These are phyloP conservation scores for Megalops cyprinoides DNA, from an alignment of 2,797 vertebrate genomes.

Conservation along the genomic window DNA sequence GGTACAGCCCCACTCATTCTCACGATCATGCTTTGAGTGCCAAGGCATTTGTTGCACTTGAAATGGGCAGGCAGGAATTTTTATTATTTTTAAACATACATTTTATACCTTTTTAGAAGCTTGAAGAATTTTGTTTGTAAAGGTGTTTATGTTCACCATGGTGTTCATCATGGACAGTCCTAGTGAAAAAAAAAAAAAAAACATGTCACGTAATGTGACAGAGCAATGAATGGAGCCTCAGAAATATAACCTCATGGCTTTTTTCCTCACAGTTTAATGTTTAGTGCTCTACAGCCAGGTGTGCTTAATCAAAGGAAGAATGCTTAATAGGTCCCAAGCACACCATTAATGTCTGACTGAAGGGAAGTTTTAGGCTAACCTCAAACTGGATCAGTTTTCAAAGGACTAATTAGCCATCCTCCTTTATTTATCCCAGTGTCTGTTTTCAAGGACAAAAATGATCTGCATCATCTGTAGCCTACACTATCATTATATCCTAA, in stretches of 20 bases:
- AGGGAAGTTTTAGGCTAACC: background rate
- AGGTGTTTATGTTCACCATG: background rate
- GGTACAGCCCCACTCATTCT: background rate
- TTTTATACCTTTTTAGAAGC: background rate
- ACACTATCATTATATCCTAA: background rate
- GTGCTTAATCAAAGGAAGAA: conserved; percentile 27
- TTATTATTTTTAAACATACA: background rate
- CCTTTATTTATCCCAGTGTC: background rate
- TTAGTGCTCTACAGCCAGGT: background rate
- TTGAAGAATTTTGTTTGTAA: background rate
- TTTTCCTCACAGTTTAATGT: background rate
- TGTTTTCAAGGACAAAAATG: background rate
- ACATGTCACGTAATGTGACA: background rate
- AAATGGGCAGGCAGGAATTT: background rate
- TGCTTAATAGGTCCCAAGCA: conserved; percentile 11
- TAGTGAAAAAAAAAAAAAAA: background rate
- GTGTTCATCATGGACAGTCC: background rate
- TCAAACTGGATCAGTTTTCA: background rate
- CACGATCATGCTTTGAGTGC: background rate
- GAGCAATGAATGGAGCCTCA: too few species aligned
- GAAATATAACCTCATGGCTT: background rate
- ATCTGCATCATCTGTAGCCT: background rate
- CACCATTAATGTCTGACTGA: background rate
- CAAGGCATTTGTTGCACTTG: background rate
- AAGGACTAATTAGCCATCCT: background rate